A percentile compares a stretch with the other conserved stretches of the same genome.
Evolutionary conservation across 2,888 invertebrate species (phyloP).

Genomic region (Brachypalpus laphriformis): DNA sequence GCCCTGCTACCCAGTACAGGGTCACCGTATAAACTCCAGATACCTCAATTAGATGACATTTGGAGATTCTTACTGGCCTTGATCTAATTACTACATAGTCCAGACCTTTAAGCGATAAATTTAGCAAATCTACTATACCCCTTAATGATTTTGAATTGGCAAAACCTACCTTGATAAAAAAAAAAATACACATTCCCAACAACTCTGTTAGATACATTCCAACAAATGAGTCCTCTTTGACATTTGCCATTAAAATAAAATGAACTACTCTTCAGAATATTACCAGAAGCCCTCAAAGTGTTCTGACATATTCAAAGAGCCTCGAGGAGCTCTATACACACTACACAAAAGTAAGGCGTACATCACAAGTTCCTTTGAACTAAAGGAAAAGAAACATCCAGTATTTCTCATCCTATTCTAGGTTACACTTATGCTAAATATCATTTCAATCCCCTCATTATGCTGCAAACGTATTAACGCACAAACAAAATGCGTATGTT

Average conservation of each 20-base stretch:
- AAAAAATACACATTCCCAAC: too few species aligned
- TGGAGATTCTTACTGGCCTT: too few species aligned
- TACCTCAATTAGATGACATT: too few species aligned
- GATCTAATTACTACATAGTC: too few species aligned
- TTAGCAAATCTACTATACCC: too few species aligned
- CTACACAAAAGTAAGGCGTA: constrained; percentile 11
- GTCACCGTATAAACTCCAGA: too few species aligned
- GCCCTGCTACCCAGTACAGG: too few species aligned
- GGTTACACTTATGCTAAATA: constrained; percentile 7
- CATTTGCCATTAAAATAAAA: not conserved
- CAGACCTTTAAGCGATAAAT: too few species aligned
- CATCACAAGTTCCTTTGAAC: constrained; percentile 16
- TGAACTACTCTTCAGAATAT: not conserved
- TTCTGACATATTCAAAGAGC: not conserved
- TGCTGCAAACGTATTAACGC: constrained; percentile 15
- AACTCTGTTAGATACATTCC: too few species aligned
- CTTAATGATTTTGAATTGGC: too few species aligned
- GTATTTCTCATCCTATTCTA: not conserved
- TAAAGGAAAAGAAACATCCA: constrained; percentile 1
- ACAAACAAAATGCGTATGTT: constrained; percentile 31
- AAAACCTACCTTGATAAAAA: too few species aligned
- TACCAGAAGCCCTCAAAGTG: not conserved
- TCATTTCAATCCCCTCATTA: constrained; percentile 8
- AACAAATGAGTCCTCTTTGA: too few species aligned
- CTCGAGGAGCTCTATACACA: not conserved